Conservation (phyloP, 2,113 vertebrate species). For the Ictalurus punctatus region DNA sequence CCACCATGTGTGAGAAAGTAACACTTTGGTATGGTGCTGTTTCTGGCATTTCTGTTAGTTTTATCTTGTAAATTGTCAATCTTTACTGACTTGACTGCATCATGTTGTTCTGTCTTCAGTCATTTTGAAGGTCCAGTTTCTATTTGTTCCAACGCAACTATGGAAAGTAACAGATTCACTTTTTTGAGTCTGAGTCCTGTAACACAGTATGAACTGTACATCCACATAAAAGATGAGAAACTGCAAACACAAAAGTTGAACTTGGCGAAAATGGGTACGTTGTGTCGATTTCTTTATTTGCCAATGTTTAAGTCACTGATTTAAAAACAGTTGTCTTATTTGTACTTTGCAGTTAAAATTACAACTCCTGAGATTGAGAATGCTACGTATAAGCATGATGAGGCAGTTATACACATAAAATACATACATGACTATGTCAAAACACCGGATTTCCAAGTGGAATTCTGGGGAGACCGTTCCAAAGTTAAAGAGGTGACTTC, state of each 20-base stretch:
- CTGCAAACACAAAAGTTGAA: not conserved
- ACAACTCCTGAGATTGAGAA: conserved; percentile 50
- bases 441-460: not conserved
- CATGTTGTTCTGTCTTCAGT: not conserved
- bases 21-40: conserved; percentile 61
- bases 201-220: not conserved
- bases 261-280: not conserved
- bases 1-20: conserved; percentile 42
- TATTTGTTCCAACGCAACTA: not conserved
- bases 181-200: not conserved
- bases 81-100: not conserved
- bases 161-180: not conserved
- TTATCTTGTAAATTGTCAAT: not conserved
- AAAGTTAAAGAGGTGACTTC: not conserved
- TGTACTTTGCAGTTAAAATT: conserved; percentile 64
- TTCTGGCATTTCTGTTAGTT: not conserved
- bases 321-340: not conserved
- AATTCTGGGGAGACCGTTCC: not conserved
- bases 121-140: not conserved
- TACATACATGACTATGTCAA: conserved; percentile 9
- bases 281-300: not conserved
- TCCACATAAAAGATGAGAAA: not conserved
- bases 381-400: conserved; percentile 11
- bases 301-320: not conserved
- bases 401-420: conserved; percentile 8